A percentile compares a stretch with the other conserved stretches of the same genome.
phyloP scores from a whole-genome alignment of 2,113 vertebrate genomes.

The Lepidothrix coronata region DNA sequence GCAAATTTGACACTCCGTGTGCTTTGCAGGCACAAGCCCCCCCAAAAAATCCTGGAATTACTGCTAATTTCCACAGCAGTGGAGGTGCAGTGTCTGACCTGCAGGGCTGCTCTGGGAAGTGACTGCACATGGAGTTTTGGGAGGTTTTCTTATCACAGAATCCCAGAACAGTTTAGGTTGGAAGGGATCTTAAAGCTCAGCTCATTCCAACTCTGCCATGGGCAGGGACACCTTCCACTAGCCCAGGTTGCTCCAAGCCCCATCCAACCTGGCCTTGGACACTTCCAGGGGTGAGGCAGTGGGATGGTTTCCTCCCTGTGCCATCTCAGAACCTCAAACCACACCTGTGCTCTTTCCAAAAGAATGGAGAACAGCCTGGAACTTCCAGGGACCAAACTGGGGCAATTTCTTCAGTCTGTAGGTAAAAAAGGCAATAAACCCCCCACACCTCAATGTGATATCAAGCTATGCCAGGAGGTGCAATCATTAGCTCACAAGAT shows the following conservation, averaged over 20 bases:
- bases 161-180: neutral
- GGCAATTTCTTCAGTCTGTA: neutral
- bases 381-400: neutral
- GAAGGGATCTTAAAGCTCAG: neutral
- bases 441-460: neutral
- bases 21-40: neutral
- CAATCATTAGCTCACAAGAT: neutral
- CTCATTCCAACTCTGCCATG: neutral
- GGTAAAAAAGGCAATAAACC: neutral
- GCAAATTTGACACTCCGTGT: neutral
- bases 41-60: neutral
- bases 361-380: neutral
- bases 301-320: neutral
- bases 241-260: neutral
- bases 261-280: fast-evolving
- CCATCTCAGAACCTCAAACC: neutral
- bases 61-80: neutral
- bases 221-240: neutral
- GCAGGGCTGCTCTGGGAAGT: neutral
- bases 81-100: neutral
- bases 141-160: neutral
- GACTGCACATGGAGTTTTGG: fast-evolving
- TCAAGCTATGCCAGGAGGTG: neutral
- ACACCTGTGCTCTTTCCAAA: fast-evolving
- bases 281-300: neutral